Percentiles rank a stretch among this genome's conserved stretches.
phyloP scores from a whole-genome alignment of 2,113 vertebrate genomes.

The Cariama cristata region DNA sequence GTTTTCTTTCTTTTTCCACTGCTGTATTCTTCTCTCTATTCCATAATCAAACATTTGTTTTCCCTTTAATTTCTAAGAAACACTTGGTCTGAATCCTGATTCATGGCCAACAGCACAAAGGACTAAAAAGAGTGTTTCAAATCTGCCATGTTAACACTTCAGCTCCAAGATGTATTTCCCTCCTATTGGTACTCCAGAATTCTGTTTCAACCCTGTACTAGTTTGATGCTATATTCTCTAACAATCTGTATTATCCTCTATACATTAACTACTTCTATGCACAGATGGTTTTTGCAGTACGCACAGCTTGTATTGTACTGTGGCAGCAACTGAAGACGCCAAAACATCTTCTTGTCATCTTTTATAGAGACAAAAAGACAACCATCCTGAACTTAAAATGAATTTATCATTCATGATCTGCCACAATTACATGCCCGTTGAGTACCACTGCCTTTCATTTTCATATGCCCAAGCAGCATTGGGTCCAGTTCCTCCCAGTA shows the following conservation, averaged over 20 bases:
- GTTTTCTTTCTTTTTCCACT: not conserved
- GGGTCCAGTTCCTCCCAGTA: not conserved
- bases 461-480: not conserved
- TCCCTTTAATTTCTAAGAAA: not conserved
- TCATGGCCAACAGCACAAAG: not conserved
- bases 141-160: not conserved
- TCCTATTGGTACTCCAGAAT: not conserved
- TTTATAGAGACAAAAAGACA: not conserved
- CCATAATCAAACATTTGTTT: not conserved
- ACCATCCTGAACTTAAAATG: not conserved
- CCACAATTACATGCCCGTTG: not conserved
- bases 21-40: not conserved
- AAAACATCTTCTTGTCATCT: not conserved
- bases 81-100: not conserved
- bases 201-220: not conserved
- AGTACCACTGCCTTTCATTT: not conserved
- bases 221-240: not conserved
- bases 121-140: not conserved
- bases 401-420: not conserved
- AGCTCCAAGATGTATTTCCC: not conserved
- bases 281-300: not conserved
- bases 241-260: not conserved
- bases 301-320: not conserved
- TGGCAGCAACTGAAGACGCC: not conserved
- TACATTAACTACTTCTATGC: not conserved